Evolutionary conservation across 2,797 vertebrate genomes (phyloP).

Genomic region (Telmatherina bonti): DNA sequence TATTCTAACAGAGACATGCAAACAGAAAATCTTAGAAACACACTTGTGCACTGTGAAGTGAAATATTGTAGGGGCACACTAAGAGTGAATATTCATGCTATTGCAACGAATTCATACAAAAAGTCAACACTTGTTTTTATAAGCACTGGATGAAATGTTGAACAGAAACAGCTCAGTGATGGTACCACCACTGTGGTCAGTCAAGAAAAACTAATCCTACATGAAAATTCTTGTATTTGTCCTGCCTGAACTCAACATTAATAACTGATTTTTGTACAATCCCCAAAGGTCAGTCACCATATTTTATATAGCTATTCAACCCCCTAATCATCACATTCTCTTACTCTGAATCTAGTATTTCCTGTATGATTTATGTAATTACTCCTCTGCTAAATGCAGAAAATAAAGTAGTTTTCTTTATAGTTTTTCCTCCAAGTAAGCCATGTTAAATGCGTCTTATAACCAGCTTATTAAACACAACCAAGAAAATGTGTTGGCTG

Average conservation of each 20-base stretch:
- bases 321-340: neutral
- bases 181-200: slow-evolving; percentile 29
- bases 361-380: neutral
- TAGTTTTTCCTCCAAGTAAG: slow-evolving; percentile 15
- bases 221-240: slow-evolving; percentile 18
- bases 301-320: neutral
- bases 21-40: slow-evolving; percentile 45
- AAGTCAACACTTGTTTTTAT: slow-evolving; percentile 43
- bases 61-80: slow-evolving; percentile 1
- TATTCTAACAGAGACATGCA: slow-evolving; percentile 27
- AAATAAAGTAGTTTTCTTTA: slow-evolving; percentile 12
- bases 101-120: slow-evolving; percentile 35
- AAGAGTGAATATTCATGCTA: neutral
- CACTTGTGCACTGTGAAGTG: slow-evolving; percentile 19
- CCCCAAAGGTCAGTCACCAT: slow-evolving; percentile 2
- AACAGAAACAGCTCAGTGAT: slow-evolving; percentile 47
- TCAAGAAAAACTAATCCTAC: slow-evolving; percentile 33
- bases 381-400: slow-evolving; percentile 6
- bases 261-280: slow-evolving; percentile 9
- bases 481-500: slow-evolving; percentile 60
- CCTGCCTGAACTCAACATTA: slow-evolving; percentile 6
- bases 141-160: slow-evolving; percentile 46
- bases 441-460: slow-evolving; percentile 34
- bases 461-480: slow-evolving; percentile 45
- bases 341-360: slow-evolving; percentile 2